Evolutionary conservation across 2,888 invertebrate species (phyloP).

Genomic region (Sabatieria punctata): DNA sequence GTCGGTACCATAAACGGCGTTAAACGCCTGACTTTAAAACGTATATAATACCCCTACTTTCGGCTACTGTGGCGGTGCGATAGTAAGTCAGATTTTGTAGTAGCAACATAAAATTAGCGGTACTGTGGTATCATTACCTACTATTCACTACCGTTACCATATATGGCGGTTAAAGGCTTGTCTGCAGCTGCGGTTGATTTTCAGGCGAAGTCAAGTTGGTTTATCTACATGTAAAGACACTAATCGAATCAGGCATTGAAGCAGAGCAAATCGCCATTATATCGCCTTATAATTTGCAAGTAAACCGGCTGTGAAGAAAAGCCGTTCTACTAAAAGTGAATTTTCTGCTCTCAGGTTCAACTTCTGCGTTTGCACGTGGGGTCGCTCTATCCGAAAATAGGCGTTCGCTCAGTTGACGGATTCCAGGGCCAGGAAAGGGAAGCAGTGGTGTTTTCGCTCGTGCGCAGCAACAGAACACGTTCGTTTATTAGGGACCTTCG

Average conservation of each 20-base stretch:
- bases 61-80: too few relatives aligned
- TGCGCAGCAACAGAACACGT: slow-evolving; percentile 41
- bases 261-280: slow-evolving; percentile 40
- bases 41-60: too few relatives aligned
- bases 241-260: slow-evolving; percentile 36
- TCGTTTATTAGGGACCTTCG: too few relatives aligned
- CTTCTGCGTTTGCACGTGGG: slow-evolving; percentile 34
- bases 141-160: too few relatives aligned
- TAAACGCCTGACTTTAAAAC: too few relatives aligned
- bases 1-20: too few relatives aligned
- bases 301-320: too few relatives aligned
- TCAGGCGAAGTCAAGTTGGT: slow-evolving; percentile 41
- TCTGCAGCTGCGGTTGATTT: too few relatives aligned
- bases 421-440: slow-evolving; percentile 47
- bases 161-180: too few relatives aligned
- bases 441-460: slow-evolving; percentile 42
- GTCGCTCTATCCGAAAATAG: slow-evolving; percentile 30
- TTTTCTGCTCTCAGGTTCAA: slow-evolving; percentile 33
- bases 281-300: slow-evolving; percentile 43
- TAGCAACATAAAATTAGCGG: too few relatives aligned
- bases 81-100: too few relatives aligned
- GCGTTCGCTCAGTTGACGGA: slow-evolving; percentile 44
- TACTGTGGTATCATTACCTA: too few relatives aligned
- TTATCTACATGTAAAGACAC: slow-evolving; percentile 33
- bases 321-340: slow-evolving; percentile 1